Conservation (phyloP, 2,113 vertebrate genomes). For the Arvicanthis niloticus region DNA sequence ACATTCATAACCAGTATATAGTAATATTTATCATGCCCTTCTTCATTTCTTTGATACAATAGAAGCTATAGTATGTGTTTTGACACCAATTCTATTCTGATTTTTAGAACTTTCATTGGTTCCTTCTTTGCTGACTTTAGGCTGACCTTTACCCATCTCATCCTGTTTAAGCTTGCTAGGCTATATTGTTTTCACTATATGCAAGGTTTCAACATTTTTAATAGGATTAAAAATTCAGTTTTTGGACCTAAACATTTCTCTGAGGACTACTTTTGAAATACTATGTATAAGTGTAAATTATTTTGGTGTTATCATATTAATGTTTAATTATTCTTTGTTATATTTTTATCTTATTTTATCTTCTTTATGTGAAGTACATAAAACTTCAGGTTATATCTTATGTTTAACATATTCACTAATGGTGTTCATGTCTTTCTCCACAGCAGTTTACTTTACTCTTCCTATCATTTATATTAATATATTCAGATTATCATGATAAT, state of each 20-base stretch:
- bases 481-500: not conserved
- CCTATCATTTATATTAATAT: not conserved
- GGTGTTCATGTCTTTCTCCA: not conserved
- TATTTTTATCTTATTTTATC: not conserved
- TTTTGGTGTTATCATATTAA: not conserved
- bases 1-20: not conserved
- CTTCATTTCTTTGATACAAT: not conserved
- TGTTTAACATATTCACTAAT: too few species aligned
- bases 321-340: not conserved
- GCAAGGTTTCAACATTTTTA: not conserved
- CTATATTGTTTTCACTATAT: not conserved
- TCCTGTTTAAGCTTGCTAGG: not conserved
- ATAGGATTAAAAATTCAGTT: not conserved
- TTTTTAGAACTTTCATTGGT: not conserved
- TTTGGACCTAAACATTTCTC: too few species aligned
- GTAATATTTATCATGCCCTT: not conserved
- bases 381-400: not conserved
- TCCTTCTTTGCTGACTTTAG: not conserved
- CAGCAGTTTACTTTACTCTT: not conserved
- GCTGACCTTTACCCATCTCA: not conserved
- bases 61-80: not conserved
- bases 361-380: not conserved
- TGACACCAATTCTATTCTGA: not conserved
- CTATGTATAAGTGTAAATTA: not conserved
- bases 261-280: not conserved